These are phyloP conservation scores for Magallana nippona DNA, from an alignment of 2,888 invertebrate species.

Conservation along the genomic window DNA sequence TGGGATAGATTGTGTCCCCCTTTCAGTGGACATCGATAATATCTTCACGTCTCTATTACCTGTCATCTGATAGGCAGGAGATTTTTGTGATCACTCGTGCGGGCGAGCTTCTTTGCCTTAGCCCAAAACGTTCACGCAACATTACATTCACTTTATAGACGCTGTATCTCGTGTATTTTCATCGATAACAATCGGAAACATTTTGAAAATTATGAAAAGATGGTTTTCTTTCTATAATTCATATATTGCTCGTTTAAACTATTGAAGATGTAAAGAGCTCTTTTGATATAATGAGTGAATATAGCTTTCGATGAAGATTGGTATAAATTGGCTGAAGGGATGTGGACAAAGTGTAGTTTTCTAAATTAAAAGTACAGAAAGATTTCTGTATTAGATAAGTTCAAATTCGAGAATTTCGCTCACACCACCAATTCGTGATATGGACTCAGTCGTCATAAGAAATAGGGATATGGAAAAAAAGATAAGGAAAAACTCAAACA, in stretches of 20 bases:
- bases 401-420: too few species aligned
- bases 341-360: neutral
- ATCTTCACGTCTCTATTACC: conserved; percentile 21
- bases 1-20: neutral
- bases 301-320: too few species aligned
- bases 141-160: neutral
- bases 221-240: too few species aligned
- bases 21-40: conserved; percentile 4
- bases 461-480: too few species aligned
- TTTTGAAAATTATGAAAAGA: neutral
- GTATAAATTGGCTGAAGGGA: neutral
- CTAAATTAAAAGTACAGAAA: neutral
- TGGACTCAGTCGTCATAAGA: too few species aligned
- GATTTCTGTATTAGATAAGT: neutral
- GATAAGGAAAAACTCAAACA: too few species aligned
- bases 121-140: neutral
- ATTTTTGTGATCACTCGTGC: conserved; percentile 4
- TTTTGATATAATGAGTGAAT: too few species aligned
- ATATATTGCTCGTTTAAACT: too few species aligned
- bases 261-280: too few species aligned
- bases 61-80: neutral
- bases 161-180: neutral
- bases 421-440: too few species aligned
- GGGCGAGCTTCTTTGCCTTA: neutral
- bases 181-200: neutral